Evolutionary conservation across 2,113 vertebrate species (phyloP).

Genomic region (Scytalopus superciliaris): DNA sequence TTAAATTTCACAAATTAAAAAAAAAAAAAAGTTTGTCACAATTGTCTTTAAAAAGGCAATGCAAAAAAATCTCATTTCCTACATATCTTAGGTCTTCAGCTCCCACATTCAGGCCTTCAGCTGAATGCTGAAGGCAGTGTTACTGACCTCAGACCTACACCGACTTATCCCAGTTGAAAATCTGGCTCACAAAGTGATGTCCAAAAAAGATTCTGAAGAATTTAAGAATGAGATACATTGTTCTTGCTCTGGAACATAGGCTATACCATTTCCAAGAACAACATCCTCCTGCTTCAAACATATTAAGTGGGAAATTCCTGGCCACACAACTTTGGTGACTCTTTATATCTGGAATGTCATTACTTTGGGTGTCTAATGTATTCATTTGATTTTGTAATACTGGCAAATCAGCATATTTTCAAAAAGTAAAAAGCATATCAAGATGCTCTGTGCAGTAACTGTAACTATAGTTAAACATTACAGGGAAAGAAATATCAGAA

Average conservation of each 20-base stretch:
- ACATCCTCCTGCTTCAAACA: background rate
- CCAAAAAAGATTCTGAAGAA: background rate
- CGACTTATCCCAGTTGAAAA: background rate
- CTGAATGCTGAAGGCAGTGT: background rate
- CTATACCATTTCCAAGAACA: background rate
- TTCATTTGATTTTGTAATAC: background rate
- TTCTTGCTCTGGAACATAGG: background rate
- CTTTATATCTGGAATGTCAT: background rate
- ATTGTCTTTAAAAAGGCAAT: background rate
- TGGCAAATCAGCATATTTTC: rapidly evolving
- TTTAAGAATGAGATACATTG: background rate
- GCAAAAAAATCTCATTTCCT: background rate
- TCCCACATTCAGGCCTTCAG: background rate
- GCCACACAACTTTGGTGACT: background rate
- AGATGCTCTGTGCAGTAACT: background rate
- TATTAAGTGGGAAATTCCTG: background rate
- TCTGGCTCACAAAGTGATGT: background rate
- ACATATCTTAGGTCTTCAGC: background rate
- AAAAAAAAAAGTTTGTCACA: background rate
- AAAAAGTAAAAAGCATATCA: background rate
- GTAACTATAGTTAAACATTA: background rate
- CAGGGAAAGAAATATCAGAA: background rate
- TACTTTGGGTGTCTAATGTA: background rate
- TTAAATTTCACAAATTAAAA: background rate
- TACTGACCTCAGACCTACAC: background rate